Conservation (phyloP, 2,888 invertebrate genomes). For the Lordiphosa fenestrarum region DNA sequence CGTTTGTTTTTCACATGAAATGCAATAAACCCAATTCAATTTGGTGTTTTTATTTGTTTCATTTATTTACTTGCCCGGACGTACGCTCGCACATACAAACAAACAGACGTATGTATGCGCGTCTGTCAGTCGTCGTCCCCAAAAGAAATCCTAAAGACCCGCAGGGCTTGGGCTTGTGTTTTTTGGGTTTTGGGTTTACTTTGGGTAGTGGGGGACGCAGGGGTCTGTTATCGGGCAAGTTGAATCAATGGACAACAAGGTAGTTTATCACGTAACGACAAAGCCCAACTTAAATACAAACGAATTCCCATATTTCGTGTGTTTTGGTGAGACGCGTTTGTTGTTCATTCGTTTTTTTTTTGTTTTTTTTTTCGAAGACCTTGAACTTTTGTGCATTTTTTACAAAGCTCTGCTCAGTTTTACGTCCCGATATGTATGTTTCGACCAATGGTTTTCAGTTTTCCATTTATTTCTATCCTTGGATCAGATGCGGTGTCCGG, state of each 20-base stretch:
- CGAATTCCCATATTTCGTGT: slow-evolving; percentile 7
- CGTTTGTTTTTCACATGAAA: slow-evolving; percentile 70
- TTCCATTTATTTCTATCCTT: too few relatives aligned
- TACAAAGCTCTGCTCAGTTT: too few relatives aligned
- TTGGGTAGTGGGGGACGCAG: too few relatives aligned
- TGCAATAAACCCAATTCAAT: slow-evolving; percentile 70
- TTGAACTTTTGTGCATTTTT: too few relatives aligned
- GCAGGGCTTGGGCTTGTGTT: too few relatives aligned
- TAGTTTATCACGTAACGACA: slow-evolving; percentile 55
- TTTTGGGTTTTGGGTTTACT: too few relatives aligned
- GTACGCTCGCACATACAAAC: slow-evolving; percentile 22
- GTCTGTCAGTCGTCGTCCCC: background rate
- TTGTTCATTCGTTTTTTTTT: too few relatives aligned
- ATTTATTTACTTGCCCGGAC: slow-evolving; percentile 60
- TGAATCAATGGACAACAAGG: slow-evolving; percentile 46
- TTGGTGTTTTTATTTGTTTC: slow-evolving; percentile 66
- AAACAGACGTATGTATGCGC: background rate
- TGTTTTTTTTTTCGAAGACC: too few relatives aligned
- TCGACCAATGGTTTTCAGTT: too few relatives aligned
- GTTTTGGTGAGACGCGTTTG: too few relatives aligned
- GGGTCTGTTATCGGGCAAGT: slow-evolving; percentile 44
- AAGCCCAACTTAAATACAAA: slow-evolving; percentile 34
- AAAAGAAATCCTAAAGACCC: background rate
- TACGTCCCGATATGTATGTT: too few relatives aligned
- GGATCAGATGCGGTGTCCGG: too few relatives aligned